These are phyloP conservation scores for Mixornis gularis DNA, from an alignment of 2,113 vertebrate genomes.

Conservation along the genomic window DNA sequence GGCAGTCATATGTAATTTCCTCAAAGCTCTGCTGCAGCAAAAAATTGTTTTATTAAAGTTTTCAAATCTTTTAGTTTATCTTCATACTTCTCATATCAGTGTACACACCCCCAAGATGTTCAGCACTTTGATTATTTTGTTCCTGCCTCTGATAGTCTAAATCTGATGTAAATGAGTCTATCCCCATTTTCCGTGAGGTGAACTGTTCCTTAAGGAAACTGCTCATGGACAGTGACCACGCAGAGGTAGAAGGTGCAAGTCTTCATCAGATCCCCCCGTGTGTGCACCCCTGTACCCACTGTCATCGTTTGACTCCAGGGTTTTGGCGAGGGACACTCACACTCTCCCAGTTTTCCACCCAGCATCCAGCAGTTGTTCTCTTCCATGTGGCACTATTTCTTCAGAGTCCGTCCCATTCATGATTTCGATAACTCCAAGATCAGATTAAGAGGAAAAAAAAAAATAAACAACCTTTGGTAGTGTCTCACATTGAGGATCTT, in stretches of 20 bases:
- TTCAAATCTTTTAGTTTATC: background rate
- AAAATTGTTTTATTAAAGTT: background rate
- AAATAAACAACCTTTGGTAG: background rate
- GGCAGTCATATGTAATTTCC: background rate
- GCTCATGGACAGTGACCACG: fast-evolving
- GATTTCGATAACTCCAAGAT: background rate
- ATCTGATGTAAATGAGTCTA: background rate
- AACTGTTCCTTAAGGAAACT: background rate
- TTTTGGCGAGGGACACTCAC: background rate
- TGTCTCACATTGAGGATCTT: background rate
- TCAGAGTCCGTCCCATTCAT: background rate
- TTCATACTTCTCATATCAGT: background rate
- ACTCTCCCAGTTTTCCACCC: background rate
- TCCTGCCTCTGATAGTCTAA: background rate
- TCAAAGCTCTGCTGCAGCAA: background rate
- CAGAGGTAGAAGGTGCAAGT: background rate
- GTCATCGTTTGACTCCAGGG: fast-evolving
- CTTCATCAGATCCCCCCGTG: background rate
- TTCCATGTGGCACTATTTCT: background rate
- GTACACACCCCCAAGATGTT: background rate
- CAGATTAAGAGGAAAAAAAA: background rate
- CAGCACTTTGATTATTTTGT: background rate
- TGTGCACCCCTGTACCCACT: fast-evolving
- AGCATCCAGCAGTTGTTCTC: background rate
- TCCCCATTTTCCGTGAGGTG: background rate